Percentiles rank a stretch among this genome's conserved stretches.
phyloP scores from a whole-genome alignment of 64 coral and sea anemone genomes.

The Trachythela sp. region DNA sequence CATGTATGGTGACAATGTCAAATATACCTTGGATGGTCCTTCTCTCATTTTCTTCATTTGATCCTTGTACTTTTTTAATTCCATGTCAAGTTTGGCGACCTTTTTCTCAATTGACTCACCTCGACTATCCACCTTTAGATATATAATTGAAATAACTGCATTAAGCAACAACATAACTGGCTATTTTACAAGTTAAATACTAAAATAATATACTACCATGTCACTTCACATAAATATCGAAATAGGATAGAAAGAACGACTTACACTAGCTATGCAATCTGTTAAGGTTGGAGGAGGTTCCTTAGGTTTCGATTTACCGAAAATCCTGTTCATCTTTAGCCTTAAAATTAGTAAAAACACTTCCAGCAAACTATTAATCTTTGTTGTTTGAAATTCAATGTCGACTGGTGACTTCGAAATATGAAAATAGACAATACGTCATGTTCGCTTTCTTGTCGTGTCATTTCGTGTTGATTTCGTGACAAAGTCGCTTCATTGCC shows the following conservation, averaged over 20 bases:
- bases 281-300: slow-evolving; percentile 94
- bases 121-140: slow-evolving; percentile 80
- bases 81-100: slow-evolving; percentile 81
- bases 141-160: background rate
- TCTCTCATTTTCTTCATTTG: slow-evolving; percentile 99
- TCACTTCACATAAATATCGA: too few relatives aligned
- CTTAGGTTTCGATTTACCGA: slow-evolving; percentile 82
- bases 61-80: slow-evolving; percentile 92
- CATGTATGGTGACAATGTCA: background rate
- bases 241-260: slow-evolving; percentile 1
- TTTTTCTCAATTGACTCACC: slow-evolving; percentile 98
- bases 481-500: too few relatives aligned
- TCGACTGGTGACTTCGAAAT: too few relatives aligned
- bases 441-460: too few relatives aligned
- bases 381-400: too few relatives aligned
- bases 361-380: too few relatives aligned
- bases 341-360: too few relatives aligned
- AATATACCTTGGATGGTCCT: slow-evolving; percentile 89
- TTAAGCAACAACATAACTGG: background rate
- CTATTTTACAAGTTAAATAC: background rate
- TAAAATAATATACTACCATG: background rate
- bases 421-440: too few relatives aligned
- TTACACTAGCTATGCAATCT: slow-evolving; percentile 86
- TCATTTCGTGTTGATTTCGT: too few relatives aligned
- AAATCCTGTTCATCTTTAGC: slow-evolving; percentile 91